Percentiles rank a stretch among this genome's conserved stretches.
These are phyloP conservation scores for Adelges cooleyi DNA, from an alignment of 1,140 invertebrate species.

Conservation along the genomic window DNA sequence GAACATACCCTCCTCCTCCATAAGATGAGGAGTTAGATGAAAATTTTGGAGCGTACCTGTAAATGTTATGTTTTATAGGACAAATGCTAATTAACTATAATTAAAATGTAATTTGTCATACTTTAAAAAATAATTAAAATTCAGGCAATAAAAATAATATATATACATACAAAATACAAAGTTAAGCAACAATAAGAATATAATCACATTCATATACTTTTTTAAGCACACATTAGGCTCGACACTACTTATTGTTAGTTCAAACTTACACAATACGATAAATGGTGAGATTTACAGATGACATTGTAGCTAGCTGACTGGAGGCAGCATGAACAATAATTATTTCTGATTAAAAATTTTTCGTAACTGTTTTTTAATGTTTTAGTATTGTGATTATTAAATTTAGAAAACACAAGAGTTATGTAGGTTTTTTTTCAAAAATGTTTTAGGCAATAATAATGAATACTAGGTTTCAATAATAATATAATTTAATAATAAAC, in stretches of 20 bases:
- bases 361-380: no score
- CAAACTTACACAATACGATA: conserved; percentile 79
- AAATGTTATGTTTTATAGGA: conserved; percentile 14
- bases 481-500: no score
- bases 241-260: conserved; percentile 31
- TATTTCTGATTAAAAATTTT: no score
- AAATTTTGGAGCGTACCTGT: conserved; percentile 19
- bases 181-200: neutral
- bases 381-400: no score
- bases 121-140: neutral
- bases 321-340: conserved; percentile 34
- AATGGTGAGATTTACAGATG: conserved; percentile 75
- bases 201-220: no score
- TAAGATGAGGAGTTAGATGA: conserved; percentile 4
- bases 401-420: no score
- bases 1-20: conserved; percentile 17
- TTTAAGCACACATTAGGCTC: no score
- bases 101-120: neutral
- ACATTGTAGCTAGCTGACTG: conserved; percentile 81
- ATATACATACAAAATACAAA: neutral
- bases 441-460: no score
- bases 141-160: neutral
- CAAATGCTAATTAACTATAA: neutral
- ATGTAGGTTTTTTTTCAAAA: no score
- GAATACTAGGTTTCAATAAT: no score